Percentiles rank a stretch among this genome's conserved stretches.
Evolutionary conservation across 1,140 invertebrate species (phyloP).

Genomic region (Triops longicaudatus): DNA sequence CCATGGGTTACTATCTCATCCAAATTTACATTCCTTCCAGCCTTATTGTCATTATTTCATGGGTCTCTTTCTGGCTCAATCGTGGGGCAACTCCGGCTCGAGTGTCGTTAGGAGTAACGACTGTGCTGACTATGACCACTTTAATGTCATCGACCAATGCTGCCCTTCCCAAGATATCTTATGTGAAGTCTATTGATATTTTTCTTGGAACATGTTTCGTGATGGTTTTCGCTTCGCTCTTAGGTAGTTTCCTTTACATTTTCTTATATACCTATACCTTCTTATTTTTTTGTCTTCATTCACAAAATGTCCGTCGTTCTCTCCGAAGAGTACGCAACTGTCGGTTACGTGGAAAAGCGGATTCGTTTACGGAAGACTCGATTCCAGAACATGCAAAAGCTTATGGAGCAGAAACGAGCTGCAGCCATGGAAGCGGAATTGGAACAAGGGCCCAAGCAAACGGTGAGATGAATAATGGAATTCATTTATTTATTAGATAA

Average conservation of each 20-base stretch:
- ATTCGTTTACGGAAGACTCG: conserved; percentile 42
- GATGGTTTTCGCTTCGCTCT: conserved; percentile 41
- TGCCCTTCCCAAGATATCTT: conserved; percentile 44
- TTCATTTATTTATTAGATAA: not conserved
- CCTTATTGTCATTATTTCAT: conserved; percentile 47
- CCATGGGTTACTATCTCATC: conserved; percentile 47
- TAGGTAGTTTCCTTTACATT: conserved; percentile 31
- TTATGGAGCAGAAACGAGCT: conserved; percentile 36
- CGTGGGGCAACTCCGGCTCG: conserved; percentile 48
- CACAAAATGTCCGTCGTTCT: not conserved
- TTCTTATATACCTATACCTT: not conserved
- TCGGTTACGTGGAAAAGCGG: conserved; percentile 43
- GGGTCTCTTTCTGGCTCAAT: conserved; percentile 40
- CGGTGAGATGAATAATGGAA: not conserved
- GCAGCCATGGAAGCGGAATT: conserved; percentile 23
- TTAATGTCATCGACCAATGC: conserved; percentile 47
- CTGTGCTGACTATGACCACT: conserved; percentile 46
- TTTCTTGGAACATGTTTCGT: conserved; percentile 47
- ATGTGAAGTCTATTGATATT: conserved; percentile 44
- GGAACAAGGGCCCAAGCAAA: conserved; percentile 23
- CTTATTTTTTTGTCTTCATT: conserved; percentile 11
- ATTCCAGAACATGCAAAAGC: conserved; percentile 37
- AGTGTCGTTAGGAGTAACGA: conserved; percentile 51
- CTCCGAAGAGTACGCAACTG: conserved; percentile 40
- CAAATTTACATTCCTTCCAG: conserved; percentile 48